Percentiles rank a stretch among this genome's conserved stretches.
phyloP scores from a whole-genome alignment of 2,888 invertebrate species.

The Stomorhina lunata region DNA sequence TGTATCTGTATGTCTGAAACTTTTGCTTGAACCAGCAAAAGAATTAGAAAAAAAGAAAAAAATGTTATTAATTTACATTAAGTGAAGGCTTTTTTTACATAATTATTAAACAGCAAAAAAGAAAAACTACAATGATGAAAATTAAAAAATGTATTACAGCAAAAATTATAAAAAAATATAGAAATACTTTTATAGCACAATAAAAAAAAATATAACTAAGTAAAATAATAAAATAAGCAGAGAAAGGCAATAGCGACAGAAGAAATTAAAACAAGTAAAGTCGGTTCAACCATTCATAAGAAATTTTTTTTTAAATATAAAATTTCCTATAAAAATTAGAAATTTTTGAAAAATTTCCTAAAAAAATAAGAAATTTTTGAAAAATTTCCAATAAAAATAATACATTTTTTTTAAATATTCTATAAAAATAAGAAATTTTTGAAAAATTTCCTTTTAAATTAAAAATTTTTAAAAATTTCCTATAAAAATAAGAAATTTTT shows the following conservation, averaged over 20 bases:
- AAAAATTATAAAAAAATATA: background rate
- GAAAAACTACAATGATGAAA: slow-evolving; percentile 39
- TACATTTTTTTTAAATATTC: too few species aligned
- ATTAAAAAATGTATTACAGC: slow-evolving; percentile 35
- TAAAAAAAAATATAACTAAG: slow-evolving; percentile 20
- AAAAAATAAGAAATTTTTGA: too few species aligned
- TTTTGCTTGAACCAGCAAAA: slow-evolving; percentile 12
- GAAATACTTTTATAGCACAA: background rate
- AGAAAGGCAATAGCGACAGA: slow-evolving; percentile 65
- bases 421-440: too few species aligned
- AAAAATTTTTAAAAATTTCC: too few species aligned
- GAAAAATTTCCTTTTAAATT: too few species aligned
- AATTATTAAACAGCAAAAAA: slow-evolving; percentile 56
- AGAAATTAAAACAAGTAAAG: background rate
- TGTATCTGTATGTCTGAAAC: background rate
- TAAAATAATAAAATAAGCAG: slow-evolving; percentile 55
- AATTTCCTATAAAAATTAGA: too few species aligned
- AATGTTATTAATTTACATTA: slow-evolving; percentile 65
- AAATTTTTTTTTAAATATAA: too few species aligned
- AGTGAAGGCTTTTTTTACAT: slow-evolving; percentile 61
- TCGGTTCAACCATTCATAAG: too few species aligned
- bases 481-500: too few species aligned
- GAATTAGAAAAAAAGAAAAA: slow-evolving; percentile 7
- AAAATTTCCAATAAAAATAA: too few species aligned
- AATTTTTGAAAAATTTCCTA: too few species aligned